Percentiles rank a stretch among this genome's conserved stretches.
Conservation (phyloP, 2,888 invertebrate species). For the Podotricha telesiphe region DNA sequence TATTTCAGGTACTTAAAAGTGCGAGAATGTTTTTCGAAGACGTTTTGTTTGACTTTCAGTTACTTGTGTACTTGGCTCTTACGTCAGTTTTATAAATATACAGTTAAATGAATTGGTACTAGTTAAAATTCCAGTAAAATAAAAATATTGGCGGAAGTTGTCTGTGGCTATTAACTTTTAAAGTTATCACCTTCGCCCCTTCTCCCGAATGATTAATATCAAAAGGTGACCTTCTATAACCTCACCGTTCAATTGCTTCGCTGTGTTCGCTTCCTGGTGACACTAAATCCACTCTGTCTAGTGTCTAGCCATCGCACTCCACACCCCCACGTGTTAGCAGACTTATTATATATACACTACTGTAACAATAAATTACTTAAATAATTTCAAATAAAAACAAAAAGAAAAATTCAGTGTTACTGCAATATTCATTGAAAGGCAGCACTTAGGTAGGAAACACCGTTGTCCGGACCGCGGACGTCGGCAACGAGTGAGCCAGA, state of each 20-base stretch:
- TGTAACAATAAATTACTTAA: neutral
- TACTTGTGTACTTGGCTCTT: too few relatives aligned
- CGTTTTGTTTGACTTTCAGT: too few relatives aligned
- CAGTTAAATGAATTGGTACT: neutral
- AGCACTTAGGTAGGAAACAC: constrained; percentile 15
- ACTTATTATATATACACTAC: neutral
- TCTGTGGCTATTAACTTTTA: neutral
- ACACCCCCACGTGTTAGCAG: neutral
- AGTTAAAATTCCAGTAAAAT: neutral
- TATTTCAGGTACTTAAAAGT: too few relatives aligned
- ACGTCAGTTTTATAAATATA: too few relatives aligned
- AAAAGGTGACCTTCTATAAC: constrained; percentile 30
- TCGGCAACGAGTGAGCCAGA: neutral
- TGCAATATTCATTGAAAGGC: neutral
- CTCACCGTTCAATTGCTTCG: constrained; percentile 30
- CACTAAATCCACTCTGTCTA: too few relatives aligned
- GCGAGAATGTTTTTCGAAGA: too few relatives aligned
- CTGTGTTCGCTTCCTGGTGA: too few relatives aligned
- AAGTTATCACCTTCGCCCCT: constrained; percentile 29
- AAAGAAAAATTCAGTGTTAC: neutral
- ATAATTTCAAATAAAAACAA: too few relatives aligned
- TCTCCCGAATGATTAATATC: constrained; percentile 9
- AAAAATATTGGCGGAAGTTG: neutral
- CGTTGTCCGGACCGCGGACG: neutral
- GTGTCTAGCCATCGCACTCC: neutral